Conservation (phyloP, 1,140 invertebrate genomes). For the Bombus impatiens region DNA sequence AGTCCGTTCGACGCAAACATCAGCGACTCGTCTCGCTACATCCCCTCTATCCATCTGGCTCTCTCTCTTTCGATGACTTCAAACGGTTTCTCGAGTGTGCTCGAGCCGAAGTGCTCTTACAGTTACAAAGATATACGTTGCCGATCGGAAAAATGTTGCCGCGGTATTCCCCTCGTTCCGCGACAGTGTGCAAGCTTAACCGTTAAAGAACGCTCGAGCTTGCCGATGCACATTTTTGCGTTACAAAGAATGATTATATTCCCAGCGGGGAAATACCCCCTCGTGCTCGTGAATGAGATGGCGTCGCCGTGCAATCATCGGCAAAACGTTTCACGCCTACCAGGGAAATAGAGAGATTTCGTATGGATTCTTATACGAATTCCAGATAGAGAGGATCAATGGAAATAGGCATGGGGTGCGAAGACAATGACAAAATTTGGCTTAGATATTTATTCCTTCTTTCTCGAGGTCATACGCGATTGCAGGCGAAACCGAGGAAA, state of each 20-base stretch:
- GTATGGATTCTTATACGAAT: not conserved
- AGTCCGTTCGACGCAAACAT: slow-evolving; percentile 47
- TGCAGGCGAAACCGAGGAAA: not conserved
- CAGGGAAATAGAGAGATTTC: not conserved
- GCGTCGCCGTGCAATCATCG: slow-evolving; percentile 24
- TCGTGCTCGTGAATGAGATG: slow-evolving; percentile 6
- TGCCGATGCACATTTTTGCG: slow-evolving; percentile 55
- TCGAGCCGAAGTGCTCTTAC: slow-evolving; percentile 62
- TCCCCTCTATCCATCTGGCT: slow-evolving; percentile 15
- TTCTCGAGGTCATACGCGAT: not conserved
- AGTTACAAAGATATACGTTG: slow-evolving; percentile 64
- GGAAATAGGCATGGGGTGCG: not conserved
- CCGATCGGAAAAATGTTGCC: slow-evolving; percentile 55
- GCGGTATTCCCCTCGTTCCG: slow-evolving; percentile 21
- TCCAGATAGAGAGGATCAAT: not conserved
- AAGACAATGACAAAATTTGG: not conserved
- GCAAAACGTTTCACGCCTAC: slow-evolving; percentile 30
- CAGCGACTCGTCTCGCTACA: slow-evolving; percentile 42
- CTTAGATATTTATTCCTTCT: not conserved
- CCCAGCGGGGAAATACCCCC: slow-evolving; percentile 9
- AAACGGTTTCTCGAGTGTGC: slow-evolving; percentile 59
- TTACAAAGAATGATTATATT: slow-evolving; percentile 60
- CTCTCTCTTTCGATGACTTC: slow-evolving; percentile 59
- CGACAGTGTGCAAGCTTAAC: slow-evolving; percentile 13
- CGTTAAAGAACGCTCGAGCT: slow-evolving; percentile 32